Conservation (phyloP, 2,888 invertebrate species). For the Apeira syringaria region DNA sequence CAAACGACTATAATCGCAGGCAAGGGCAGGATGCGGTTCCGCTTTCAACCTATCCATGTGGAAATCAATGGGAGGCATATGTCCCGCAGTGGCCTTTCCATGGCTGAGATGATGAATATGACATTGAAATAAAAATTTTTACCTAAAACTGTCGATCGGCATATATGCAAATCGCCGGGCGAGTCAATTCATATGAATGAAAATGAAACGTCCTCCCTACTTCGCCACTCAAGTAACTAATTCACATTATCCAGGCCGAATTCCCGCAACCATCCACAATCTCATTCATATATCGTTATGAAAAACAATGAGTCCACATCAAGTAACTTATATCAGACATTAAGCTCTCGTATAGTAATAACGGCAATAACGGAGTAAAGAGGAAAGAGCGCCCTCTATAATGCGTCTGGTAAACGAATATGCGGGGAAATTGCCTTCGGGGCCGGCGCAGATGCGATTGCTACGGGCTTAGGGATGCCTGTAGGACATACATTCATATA, state of each 20-base stretch:
- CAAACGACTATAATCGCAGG: too few species aligned
- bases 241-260: not conserved
- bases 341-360: conserved; percentile 65
- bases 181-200: too few species aligned
- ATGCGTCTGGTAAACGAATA: conserved; percentile 80
- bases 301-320: conserved; percentile 23
- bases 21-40: too few species aligned
- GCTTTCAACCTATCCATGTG: too few species aligned
- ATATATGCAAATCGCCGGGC: too few species aligned
- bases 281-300: conserved; percentile 23
- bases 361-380: conserved; percentile 74
- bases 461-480: conserved; percentile 23
- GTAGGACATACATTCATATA: not conserved
- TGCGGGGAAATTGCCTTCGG: conserved; percentile 73
- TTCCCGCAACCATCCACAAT: conserved; percentile 12
- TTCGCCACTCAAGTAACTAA: not conserved
- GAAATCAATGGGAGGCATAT: too few species aligned
- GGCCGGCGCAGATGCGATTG: conserved; percentile 74
- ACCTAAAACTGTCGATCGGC: too few species aligned
- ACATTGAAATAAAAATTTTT: too few species aligned
- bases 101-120: too few species aligned
- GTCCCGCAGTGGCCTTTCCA: too few species aligned
- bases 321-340: conserved; percentile 55
- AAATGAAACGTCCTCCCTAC: not conserved
- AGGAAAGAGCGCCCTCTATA: conserved; percentile 74